Evolutionary conservation across 2,113 vertebrate genomes (phyloP).

Genomic region (Taurulus bubalis): DNA sequence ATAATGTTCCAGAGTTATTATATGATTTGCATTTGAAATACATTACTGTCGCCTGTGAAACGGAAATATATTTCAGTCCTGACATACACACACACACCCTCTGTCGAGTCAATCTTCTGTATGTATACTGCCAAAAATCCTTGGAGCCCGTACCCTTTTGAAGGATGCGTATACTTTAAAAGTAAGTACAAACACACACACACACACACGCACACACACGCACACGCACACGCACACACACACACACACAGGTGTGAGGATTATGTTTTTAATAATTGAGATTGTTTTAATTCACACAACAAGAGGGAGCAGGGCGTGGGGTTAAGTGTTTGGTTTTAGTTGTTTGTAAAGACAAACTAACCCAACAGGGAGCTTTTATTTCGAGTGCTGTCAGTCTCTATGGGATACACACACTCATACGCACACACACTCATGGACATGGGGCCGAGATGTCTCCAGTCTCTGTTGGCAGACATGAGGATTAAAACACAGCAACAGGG

Average conservation of each 20-base stretch:
- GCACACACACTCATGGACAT: conserved; percentile 29
- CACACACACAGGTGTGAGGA: neutral
- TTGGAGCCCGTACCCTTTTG: neutral
- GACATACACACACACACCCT: neutral
- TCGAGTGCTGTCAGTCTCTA: conserved; percentile 53
- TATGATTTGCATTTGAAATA: neutral
- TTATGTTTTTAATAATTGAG: neutral
- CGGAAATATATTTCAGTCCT: neutral
- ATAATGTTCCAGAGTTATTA: neutral
- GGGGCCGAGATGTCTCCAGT: conserved; percentile 68
- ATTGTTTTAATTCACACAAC: conserved; percentile 20
- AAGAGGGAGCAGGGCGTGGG: conserved; percentile 26
- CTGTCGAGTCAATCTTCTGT: neutral
- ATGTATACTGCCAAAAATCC: neutral
- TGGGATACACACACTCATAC: conserved; percentile 37
- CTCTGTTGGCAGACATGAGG: conserved; percentile 54
- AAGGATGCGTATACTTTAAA: neutral
- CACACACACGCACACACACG: neutral
- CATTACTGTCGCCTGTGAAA: too few relatives aligned
- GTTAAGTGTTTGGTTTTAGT: conserved; percentile 64
- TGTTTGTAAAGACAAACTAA: conserved; percentile 60
- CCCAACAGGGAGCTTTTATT: conserved; percentile 64
- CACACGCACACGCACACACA: neutral
- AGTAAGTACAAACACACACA: neutral
- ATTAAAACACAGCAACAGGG: conserved; percentile 58